Conservation (phyloP, 2,888 invertebrate genomes). For the Harpalus rufipes region DNA sequence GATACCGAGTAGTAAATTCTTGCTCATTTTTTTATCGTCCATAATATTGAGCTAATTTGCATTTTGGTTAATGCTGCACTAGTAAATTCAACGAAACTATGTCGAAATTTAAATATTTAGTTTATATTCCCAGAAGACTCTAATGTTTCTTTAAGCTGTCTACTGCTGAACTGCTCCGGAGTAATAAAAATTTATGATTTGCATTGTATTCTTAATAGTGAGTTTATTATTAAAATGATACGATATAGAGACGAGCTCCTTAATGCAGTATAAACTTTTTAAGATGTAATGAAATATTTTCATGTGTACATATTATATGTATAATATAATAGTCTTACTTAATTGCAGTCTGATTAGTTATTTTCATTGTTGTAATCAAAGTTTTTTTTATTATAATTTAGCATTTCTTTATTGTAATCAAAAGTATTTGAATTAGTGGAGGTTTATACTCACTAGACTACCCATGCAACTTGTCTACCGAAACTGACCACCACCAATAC, state of each 20-base stretch:
- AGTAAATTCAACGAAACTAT: slow-evolving; percentile 41
- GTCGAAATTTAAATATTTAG: slow-evolving; percentile 44
- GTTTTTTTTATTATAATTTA: too few species aligned
- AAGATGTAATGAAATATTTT: too few species aligned
- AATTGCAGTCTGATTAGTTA: too few species aligned
- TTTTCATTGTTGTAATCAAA: too few species aligned
- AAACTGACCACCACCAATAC: too few species aligned
- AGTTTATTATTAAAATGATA: neutral
- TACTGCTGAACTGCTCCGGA: neutral
- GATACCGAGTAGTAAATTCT: slow-evolving; percentile 38
- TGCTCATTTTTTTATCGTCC: slow-evolving; percentile 34
- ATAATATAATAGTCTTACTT: too few species aligned
- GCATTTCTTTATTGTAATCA: too few species aligned
- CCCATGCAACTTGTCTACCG: too few species aligned
- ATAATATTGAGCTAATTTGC: slow-evolving; percentile 23
- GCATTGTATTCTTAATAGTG: neutral
- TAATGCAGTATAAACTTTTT: neutral
- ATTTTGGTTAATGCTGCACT: slow-evolving; percentile 18
- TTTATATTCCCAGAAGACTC: slow-evolving; percentile 13
- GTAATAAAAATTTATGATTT: slow-evolving; percentile 22
- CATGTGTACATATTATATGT: too few species aligned
- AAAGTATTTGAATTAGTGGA: too few species aligned
- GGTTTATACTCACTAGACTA: too few species aligned
- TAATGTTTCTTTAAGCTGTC: slow-evolving; percentile 35
- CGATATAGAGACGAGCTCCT: neutral